Conservation (phyloP, 2,797 vertebrate species). For the Bucorvus abyssinicus region DNA sequence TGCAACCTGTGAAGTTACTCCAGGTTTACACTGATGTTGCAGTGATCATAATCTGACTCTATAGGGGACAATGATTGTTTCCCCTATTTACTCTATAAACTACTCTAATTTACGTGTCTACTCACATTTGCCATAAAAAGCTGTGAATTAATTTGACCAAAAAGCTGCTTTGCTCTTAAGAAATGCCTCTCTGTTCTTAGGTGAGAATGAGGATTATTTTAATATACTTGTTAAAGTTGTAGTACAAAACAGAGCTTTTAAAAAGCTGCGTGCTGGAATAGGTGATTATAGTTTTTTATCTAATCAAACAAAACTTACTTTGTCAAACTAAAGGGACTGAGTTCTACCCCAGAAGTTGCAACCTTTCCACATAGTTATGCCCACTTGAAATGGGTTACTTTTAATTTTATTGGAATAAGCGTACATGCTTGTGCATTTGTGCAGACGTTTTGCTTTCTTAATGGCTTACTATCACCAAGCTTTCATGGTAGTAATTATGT, state of each 20-base stretch:
- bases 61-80: neutral
- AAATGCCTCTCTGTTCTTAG: neutral
- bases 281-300: neutral
- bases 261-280: neutral
- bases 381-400: neutral
- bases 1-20: neutral
- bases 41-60: neutral
- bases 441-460: neutral
- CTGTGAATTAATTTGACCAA: neutral
- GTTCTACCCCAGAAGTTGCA: neutral
- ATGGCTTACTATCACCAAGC: neutral
- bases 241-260: neutral
- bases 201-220: neutral
- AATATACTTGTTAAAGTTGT: neutral
- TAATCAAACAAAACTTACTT: neutral
- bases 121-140: neutral
- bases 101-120: neutral
- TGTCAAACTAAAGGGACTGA: neutral
- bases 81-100: neutral
- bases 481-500: too few relatives aligned
- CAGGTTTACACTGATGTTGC: neutral
- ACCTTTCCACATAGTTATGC: neutral
- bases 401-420: neutral
- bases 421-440: neutral
- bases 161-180: neutral